Evolutionary conservation across 2,888 invertebrate species (phyloP).

Genomic region (Amblyteles armatorius): DNA sequence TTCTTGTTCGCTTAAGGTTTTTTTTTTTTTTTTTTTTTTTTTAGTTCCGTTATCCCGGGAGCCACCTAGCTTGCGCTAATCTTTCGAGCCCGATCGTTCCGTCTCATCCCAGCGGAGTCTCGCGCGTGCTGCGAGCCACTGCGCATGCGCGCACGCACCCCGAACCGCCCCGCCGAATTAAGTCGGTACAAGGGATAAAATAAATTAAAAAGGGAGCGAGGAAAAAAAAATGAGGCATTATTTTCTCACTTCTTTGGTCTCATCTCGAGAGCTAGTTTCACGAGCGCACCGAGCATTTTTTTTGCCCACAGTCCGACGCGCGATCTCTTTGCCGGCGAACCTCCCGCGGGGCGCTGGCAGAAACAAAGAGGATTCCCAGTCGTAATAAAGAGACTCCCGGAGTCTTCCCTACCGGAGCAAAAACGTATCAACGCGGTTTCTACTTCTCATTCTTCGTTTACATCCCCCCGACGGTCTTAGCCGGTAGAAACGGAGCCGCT

Average conservation of each 20-base stretch:
- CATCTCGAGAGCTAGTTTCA: constrained; percentile 17
- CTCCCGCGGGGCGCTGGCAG: constrained; percentile 72
- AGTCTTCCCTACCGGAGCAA: constrained; percentile 67
- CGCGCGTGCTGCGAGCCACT: not conserved
- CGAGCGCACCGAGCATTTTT: not conserved
- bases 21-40: not conserved
- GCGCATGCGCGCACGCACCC: not conserved
- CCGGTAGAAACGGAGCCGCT: not conserved
- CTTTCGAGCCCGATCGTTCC: not conserved
- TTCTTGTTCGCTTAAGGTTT: constrained; percentile 21
- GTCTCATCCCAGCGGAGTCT: not conserved
- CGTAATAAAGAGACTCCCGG: constrained; percentile 80
- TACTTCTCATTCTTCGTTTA: constrained; percentile 57
- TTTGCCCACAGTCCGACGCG: constrained; percentile 31
- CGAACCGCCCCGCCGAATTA: not conserved
- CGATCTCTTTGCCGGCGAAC: constrained; percentile 58
- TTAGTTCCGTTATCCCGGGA: too few relatives aligned
- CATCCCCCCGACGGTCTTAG: constrained; percentile 27
- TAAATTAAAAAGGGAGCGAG: not conserved
- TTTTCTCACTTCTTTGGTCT: constrained; percentile 41
- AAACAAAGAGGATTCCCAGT: constrained; percentile 82
- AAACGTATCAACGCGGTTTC: constrained; percentile 76
- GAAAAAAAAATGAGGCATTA: constrained; percentile 3
- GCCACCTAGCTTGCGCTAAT: not conserved
- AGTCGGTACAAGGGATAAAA: constrained; percentile 18